Base-by-base conservation (phyloP, 2,797 vertebrate species). In the Manis pentadactyla region DNA sequence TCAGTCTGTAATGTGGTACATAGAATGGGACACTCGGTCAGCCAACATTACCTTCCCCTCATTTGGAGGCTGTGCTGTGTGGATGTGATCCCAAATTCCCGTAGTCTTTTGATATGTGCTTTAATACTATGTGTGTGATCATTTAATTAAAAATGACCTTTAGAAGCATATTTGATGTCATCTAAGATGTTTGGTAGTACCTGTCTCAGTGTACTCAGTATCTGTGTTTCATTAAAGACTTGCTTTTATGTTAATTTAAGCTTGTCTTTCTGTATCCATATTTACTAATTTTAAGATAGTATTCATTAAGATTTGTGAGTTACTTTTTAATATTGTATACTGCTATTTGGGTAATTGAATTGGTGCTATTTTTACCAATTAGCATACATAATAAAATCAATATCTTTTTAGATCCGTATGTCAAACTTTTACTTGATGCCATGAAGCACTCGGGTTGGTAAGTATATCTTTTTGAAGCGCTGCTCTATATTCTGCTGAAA, bases 391-490 rank as follows among this genome's bases (percentile, higher is more conserved):
- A 98, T 97, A 95, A 57, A 95, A 93, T 92, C 93, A 59, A 87
- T 98, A 73, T 98, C 97, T 98, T 97, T 98, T 88, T 97, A 99
- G 99, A 98, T 99, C 99, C 99, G 0, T 99, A 99, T 96, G 99
- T 99, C 95, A 99, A 99, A 98, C 99, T 99, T 85, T 99, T 99
- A 1, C 99, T 99, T 93, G 99, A 98, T 95, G 99, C 99, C 95
- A 99, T 99, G 99, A 99, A 99, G 92, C 98, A 98, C 39, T 99
- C 99, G 34, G 99, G 99, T 88, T 99, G 99, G 99, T 99, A 99
- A 87, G 99, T 99, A 94, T 89, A 95, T 46, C 79, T 95, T 94
- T 92, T 37, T 90, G 19, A 71, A 96, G 5, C 57, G 61, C 37
- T 63, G 7, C 55, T 93, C 1, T 86, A 7, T 39, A 19, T 88